These are phyloP conservation scores for Conopomorpha cramerella DNA, from an alignment of 1,140 invertebrate genomes.

Conservation along the genomic window DNA sequence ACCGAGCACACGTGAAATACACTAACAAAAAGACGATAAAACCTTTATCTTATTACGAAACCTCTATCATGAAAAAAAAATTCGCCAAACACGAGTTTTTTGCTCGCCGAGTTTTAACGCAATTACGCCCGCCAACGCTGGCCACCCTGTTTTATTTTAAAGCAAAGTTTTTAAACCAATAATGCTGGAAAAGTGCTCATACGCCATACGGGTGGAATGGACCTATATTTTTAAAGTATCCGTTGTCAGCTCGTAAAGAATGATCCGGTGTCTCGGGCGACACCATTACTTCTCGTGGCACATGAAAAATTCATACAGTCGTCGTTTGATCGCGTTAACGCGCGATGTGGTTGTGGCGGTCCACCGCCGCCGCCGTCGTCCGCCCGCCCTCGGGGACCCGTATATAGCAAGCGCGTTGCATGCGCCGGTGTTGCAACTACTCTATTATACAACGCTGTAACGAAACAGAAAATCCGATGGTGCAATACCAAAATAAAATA, in stretches of 20 bases:
- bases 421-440: too few species aligned
- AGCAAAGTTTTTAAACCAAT: neutral
- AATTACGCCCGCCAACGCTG: too few species aligned
- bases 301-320: conserved; percentile 51
- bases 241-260: conserved; percentile 51
- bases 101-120: too few species aligned
- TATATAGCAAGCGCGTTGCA: conserved; percentile 18
- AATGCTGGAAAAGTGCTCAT: neutral
- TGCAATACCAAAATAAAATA: too few species aligned
- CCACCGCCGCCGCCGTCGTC: conserved; percentile 19
- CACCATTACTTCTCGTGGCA: conserved; percentile 35
- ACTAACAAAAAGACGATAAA: conserved; percentile 51
- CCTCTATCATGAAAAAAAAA: conserved; percentile 14
- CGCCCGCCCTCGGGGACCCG: conserved; percentile 28
- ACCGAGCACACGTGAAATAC: conserved; percentile 29
- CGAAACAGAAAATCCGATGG: too few species aligned
- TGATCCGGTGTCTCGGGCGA: conserved; percentile 42
- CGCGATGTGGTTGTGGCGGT: too few species aligned
- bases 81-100: conserved; percentile 5
- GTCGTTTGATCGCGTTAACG: conserved; percentile 40
- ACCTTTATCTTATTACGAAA: conserved; percentile 52
- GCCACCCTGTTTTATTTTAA: neutral
- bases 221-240: conserved; percentile 44
- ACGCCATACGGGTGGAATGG: conserved; percentile 5
- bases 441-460: too few species aligned